Evolutionary conservation across 1,140 invertebrate species (phyloP).

Genomic region (Magallana ariakensis): DNA sequence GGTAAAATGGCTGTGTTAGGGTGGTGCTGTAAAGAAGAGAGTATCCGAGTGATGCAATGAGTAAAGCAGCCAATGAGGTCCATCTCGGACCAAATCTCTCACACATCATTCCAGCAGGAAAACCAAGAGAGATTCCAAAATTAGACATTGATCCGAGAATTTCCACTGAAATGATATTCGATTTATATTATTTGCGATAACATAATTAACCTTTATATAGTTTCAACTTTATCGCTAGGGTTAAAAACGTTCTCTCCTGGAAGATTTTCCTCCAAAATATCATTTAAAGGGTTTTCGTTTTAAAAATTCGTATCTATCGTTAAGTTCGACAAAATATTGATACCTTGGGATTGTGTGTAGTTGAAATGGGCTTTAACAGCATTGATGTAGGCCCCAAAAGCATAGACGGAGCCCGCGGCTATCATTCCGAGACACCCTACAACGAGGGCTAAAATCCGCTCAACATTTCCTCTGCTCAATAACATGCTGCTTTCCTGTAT

Average conservation of each 20-base stretch:
- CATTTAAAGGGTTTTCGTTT: too few species aligned
- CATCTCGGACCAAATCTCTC: conserved; percentile 65
- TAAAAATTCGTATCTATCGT: too few species aligned
- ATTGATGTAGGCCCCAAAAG: conserved; percentile 63
- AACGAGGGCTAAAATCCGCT: conserved; percentile 55
- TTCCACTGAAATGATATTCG: conserved; percentile 7
- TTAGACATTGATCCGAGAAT: background rate
- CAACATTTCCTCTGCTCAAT: background rate
- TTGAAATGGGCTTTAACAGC: conserved; percentile 64
- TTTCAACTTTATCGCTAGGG: too few species aligned
- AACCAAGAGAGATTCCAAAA: conserved; percentile 70
- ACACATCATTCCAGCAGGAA: conserved; percentile 68
- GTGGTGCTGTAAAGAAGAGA: conserved; percentile 67
- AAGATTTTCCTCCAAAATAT: too few species aligned
- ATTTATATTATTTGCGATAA: background rate
- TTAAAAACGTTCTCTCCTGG: too few species aligned
- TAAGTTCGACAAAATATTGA: too few species aligned
- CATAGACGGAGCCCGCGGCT: conserved; percentile 63
- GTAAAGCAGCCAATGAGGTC: conserved; percentile 65
- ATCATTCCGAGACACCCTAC: conserved; percentile 65
- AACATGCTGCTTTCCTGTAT: background rate
- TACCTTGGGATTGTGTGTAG: conserved; percentile 64
- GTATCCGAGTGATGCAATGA: conserved; percentile 61
- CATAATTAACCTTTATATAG: too few species aligned
- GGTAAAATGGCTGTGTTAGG: conserved; percentile 61